Conservation (phyloP, 2,888 invertebrate species). For the Hemistola chrysoprasaria region DNA sequence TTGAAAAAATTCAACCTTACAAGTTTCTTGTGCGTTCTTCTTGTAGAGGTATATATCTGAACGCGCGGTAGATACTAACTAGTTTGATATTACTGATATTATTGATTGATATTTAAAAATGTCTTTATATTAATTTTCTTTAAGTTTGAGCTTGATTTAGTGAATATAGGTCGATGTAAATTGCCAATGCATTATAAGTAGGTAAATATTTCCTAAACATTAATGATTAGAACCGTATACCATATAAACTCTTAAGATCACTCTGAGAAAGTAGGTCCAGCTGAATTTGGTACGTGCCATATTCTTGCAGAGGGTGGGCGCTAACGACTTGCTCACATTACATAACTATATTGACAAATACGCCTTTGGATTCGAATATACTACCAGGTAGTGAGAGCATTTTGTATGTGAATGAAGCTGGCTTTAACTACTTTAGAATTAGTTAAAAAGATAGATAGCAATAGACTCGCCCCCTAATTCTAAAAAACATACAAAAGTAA, state of each 20-base stretch:
- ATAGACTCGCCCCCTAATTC: no score
- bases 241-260: constrained; percentile 41
- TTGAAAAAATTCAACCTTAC: no score
- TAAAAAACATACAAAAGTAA: no score
- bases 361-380: background rate
- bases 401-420: constrained; percentile 1
- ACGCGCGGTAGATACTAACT: no score
- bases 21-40: no score
- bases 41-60: no score
- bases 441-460: constrained; percentile 18
- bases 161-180: no score
- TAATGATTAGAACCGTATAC: constrained; percentile 30
- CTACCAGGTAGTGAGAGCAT: constrained; percentile 1
- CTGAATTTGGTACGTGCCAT: constrained; percentile 50
- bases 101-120: no score
- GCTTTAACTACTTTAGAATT: constrained; percentile 13
- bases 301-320: constrained; percentile 38
- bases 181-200: no score
- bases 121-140: no score
- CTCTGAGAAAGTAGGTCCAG: constrained; percentile 58
- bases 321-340: constrained; percentile 24
- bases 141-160: no score
- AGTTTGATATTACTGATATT: no score
- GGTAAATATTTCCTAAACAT: background rate
- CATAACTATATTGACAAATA: constrained; percentile 23